Evolutionary conservation across 2,113 vertebrate species (phyloP).

Genomic region (Geothlypis trichas): DNA sequence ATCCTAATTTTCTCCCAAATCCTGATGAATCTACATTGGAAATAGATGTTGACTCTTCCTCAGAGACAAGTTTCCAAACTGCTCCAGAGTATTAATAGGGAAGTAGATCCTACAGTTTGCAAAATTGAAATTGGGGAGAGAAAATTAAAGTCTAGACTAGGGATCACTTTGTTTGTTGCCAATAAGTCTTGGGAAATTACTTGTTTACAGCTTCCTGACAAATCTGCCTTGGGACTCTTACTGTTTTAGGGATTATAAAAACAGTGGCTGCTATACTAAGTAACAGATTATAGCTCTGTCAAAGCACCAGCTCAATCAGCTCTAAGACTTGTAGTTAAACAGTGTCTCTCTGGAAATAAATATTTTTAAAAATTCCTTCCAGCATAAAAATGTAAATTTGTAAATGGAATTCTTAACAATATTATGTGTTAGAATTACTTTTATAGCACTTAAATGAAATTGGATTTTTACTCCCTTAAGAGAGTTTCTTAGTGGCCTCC

Average conservation of each 20-base stretch:
- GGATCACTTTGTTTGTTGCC: not conserved
- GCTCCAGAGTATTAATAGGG: conserved; percentile 44
- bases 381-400: not conserved
- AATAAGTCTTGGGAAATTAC: not conserved
- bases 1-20: conserved; percentile 3
- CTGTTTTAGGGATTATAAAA: not conserved
- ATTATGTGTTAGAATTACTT: not conserved
- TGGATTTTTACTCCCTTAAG: not conserved
- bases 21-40: conserved; percentile 33
- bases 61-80: conserved; percentile 63
- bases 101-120: not conserved
- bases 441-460: conserved; percentile 19
- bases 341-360: not conserved
- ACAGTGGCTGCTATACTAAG: not conserved
- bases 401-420: not conserved
- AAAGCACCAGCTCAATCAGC: not conserved
- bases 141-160: not conserved
- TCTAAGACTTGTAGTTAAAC: not conserved
- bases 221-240: conserved; percentile 46
- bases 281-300: not conserved
- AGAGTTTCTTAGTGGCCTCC: conserved; percentile 3
- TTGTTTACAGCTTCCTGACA: conserved; percentile 54
- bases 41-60: conserved; percentile 54
- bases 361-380: not conserved
- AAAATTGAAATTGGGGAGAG: not conserved